Evolutionary conservation across 2,797 vertebrate species (phyloP), one percentile per base, ranked within the genome.

Genomic region (Nyctibius grandis): DNA sequence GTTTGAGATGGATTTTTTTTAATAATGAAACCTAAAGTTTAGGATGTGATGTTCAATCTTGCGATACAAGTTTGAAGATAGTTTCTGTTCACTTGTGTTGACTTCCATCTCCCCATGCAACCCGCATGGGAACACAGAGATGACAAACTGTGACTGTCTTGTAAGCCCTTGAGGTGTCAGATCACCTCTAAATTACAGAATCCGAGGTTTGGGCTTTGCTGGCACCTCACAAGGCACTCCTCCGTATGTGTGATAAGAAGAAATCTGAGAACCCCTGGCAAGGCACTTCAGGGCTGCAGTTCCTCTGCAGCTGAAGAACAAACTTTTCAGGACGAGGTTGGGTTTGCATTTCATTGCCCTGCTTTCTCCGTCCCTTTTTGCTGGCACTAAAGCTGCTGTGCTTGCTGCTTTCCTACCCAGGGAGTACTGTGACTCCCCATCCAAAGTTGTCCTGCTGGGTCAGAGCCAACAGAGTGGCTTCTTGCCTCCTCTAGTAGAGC

Each of bases 91-190:
- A 50, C 5, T 23, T 82, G 14, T 67, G 23, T 47, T 91, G 53
- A 40, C 88, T 88, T 75, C 42, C 19, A 29, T 82, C 34, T 85
- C 23, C 11, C 4, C 3, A 4, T 2, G 0, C 33, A 28, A 11
- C 5, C 7, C 42, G 8, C 15, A 9, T 0, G 0, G 25, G 33
- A 85, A 59, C 38, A 29, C 44, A n/a, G 33, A 68, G 42, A 8
- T 75, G 60, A 57, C 29, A 72, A 80, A 68, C 33, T 64, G 33
- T 36, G 47, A 5, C 26, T 86, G 57, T 33, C 21, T 61, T 83
- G 61, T 65, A 54, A 76, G 50, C 42, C 42, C 53, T 77, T 80
- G 59, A 79, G 91, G 68, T 90, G 64, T 15, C 75, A 80, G 40
- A 70, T 83, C 38, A 14, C 31, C 11, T 83, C 40, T 81, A 33